A percentile compares a stretch with the other conserved stretches of the same genome.
Conservation (phyloP, 2,888 invertebrate genomes). For the Tipula helvola region DNA sequence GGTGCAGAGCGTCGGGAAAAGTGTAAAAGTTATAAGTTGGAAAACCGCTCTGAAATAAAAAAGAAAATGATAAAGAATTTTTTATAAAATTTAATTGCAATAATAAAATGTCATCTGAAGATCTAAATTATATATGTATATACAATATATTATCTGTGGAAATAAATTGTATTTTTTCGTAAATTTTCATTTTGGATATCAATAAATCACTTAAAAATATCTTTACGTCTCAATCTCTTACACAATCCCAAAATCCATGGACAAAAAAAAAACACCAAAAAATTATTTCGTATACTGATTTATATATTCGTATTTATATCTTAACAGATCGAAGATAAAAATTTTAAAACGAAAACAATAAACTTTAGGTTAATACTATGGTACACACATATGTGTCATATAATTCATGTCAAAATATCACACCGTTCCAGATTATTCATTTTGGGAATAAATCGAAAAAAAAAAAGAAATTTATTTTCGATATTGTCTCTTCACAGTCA, state of each 20-base stretch:
- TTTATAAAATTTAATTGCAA: conserved; percentile 4
- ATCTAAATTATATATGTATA: neutral
- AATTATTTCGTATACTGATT: neutral
- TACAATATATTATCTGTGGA: neutral
- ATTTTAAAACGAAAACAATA: neutral
- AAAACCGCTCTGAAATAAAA: conserved; percentile 19
- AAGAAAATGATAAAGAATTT: conserved; percentile 15
- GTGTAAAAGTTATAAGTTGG: conserved; percentile 19
- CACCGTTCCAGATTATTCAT: neutral
- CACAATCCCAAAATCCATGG: neutral
- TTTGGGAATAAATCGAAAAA: neutral
- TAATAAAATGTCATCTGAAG: neutral
- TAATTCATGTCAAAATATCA: neutral
- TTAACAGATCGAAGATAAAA: neutral
- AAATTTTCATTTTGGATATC: neutral
- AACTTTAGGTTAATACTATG: neutral
- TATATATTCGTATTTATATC: neutral
- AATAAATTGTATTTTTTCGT: neutral
- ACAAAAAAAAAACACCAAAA: neutral
- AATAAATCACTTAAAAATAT: neutral
- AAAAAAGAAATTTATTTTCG: neutral
- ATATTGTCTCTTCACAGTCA: neutral
- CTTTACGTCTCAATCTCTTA: neutral
- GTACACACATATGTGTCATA: neutral
- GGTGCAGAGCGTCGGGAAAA: conserved; percentile 19